Evolutionary conservation across 2,797 vertebrate species (phyloP).

Genomic region (Pantherophis vulpinus): DNA sequence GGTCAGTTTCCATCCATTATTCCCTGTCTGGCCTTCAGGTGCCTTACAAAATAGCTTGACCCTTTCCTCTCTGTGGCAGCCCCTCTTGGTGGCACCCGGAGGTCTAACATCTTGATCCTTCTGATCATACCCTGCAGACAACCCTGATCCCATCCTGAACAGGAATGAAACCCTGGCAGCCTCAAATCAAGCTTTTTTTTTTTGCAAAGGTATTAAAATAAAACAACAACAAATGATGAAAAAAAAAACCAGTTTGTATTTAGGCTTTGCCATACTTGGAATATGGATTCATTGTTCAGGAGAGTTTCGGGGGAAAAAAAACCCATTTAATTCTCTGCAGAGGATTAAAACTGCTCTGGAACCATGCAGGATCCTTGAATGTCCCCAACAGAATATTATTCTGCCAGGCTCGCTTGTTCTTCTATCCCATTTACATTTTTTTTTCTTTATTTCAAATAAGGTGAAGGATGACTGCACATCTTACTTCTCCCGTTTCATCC

Average conservation of each 20-base stretch:
- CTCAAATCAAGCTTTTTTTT: not conserved
- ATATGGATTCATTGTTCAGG: not conserved
- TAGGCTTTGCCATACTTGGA: not conserved
- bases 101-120: not conserved
- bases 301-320: not conserved
- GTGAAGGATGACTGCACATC: not conserved
- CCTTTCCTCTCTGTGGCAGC: too few species aligned
- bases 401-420: not conserved
- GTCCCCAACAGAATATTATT: not conserved
- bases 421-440: not conserved
- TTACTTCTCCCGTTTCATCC: not conserved
- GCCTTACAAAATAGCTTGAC: not conserved
- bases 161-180: not conserved
- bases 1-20: not conserved
- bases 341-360: not conserved
- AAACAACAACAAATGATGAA: not conserved
- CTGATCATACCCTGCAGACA: not conserved
- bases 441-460: not conserved
- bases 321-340: not conserved
- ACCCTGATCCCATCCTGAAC: not conserved
- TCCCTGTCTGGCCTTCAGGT: not conserved
- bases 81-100: not conserved
- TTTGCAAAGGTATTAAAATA: not conserved
- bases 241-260: not conserved
- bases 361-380: not conserved